Conservation (phyloP, 2,797 vertebrate species). For the Fundulus diaphanus region DNA sequence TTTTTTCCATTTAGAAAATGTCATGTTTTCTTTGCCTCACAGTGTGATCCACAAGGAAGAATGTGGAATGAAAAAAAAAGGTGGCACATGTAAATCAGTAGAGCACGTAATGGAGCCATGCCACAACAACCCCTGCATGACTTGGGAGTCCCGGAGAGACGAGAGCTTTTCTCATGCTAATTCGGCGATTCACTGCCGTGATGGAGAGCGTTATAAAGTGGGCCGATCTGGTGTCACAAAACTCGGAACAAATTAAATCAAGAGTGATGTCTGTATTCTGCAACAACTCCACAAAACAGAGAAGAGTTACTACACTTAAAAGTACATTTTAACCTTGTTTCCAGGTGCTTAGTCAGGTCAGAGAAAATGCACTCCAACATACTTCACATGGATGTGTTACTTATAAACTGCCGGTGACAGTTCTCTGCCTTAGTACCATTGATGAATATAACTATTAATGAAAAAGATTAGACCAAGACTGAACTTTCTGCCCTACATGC, state of each 20-base stretch:
- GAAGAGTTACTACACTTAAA: neutral
- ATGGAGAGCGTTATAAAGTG: slow-evolving; percentile 21
- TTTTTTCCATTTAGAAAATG: slow-evolving; percentile 45
- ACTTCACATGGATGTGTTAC: neutral
- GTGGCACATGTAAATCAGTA: slow-evolving; percentile 44
- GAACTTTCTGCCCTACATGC: neutral
- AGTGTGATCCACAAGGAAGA: slow-evolving; percentile 16
- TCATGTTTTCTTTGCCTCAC: slow-evolving; percentile 38
- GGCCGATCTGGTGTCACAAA: neutral
- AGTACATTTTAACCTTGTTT: neutral
- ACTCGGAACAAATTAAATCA: neutral
- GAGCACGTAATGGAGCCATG: slow-evolving; percentile 36
- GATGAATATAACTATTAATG: neutral
- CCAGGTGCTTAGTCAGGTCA: neutral
- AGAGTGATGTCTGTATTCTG: slow-evolving; percentile 5
- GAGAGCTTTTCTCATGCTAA: slow-evolving; percentile 50
- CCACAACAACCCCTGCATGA: slow-evolving; percentile 41
- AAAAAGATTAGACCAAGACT: neutral
- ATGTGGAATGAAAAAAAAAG: slow-evolving; percentile 24
- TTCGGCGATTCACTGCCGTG: slow-evolving; percentile 28
- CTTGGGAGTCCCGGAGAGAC: slow-evolving; percentile 19
- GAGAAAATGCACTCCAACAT: neutral
- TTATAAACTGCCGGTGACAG: neutral
- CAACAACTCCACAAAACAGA: neutral
- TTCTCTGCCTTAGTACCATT: neutral